phyloP scores from a whole-genome alignment of 2,113 vertebrate genomes.

The Nymphicus hollandicus region DNA sequence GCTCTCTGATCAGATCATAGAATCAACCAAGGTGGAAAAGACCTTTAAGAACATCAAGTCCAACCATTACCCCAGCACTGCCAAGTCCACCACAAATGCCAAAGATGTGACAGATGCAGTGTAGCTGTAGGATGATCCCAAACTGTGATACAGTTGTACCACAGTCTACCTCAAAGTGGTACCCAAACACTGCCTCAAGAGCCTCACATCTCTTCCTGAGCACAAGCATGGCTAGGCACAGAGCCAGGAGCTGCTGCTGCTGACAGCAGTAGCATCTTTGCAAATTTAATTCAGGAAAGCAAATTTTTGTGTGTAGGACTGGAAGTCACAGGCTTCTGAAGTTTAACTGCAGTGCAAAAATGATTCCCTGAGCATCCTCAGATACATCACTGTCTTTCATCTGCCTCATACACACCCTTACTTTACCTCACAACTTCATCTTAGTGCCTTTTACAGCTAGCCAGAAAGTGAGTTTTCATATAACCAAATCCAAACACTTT shows the following conservation, averaged over 20 bases:
- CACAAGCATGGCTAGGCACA: background rate
- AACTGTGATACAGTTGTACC: background rate
- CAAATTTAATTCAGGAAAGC: constrained; percentile 8
- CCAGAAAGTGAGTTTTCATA: background rate
- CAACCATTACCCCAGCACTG: no score
- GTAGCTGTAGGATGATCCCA: background rate
- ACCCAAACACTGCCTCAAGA: constrained; percentile 22
- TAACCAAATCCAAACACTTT: background rate
- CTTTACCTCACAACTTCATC: background rate
- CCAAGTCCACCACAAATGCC: background rate
- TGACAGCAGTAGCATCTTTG: background rate
- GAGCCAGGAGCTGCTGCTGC: background rate
- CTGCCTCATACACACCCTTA: background rate
- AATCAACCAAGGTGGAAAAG: background rate
- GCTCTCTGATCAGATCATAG: background rate
- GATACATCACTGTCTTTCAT: background rate
- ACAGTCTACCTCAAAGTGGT: constrained; percentile 13
- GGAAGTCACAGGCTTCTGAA: background rate
- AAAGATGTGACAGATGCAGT: background rate
- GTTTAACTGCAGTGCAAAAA: background rate
- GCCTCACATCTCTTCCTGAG: background rate
- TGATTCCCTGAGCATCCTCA: background rate
- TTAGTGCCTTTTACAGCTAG: background rate
- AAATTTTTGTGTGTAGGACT: background rate
- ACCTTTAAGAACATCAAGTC: background rate